Conservation (phyloP, 2,888 invertebrate species). For the Oscheius sp. region DNA sequence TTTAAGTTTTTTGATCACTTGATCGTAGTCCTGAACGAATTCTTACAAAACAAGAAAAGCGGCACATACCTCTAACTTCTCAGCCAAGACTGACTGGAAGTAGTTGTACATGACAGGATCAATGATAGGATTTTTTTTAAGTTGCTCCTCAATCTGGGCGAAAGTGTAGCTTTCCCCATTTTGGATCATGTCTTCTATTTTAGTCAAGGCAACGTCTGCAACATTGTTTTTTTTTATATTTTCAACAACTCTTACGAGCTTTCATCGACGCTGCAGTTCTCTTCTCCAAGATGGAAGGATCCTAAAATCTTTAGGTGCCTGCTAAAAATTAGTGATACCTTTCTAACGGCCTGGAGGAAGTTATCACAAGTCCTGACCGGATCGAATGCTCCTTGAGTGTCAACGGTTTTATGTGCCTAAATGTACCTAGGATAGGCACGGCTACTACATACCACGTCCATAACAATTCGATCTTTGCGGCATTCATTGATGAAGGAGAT, state of each 20-base stretch:
- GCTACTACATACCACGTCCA: neutral
- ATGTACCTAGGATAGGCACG: neutral
- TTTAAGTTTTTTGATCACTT: neutral
- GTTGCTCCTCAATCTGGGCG: neutral
- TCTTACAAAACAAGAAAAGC: too few species aligned
- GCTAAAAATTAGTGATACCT: neutral
- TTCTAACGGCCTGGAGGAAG: neutral
- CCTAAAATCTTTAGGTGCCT: neutral
- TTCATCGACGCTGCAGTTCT: neutral
- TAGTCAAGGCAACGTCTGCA: neutral
- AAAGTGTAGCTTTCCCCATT: slow-evolving; percentile 12
- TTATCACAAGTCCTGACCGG: slow-evolving; percentile 13
- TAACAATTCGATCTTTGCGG: neutral
- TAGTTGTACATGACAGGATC: slow-evolving; percentile 12
- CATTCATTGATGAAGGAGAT: neutral
- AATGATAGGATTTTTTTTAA: slow-evolving; percentile 6
- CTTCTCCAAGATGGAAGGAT: neutral
- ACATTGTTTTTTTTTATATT: neutral
- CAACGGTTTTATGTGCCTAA: too few species aligned
- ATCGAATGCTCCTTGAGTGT: neutral
- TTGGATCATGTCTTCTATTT: slow-evolving; percentile 8
- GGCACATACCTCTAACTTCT: slow-evolving; percentile 18
- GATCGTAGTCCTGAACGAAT: slow-evolving; percentile 17
- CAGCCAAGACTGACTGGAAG: neutral
- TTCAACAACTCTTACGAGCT: slow-evolving; percentile 5